Conservation (phyloP, 2,113 vertebrate genomes). For the Cranoglanis bouderius region DNA sequence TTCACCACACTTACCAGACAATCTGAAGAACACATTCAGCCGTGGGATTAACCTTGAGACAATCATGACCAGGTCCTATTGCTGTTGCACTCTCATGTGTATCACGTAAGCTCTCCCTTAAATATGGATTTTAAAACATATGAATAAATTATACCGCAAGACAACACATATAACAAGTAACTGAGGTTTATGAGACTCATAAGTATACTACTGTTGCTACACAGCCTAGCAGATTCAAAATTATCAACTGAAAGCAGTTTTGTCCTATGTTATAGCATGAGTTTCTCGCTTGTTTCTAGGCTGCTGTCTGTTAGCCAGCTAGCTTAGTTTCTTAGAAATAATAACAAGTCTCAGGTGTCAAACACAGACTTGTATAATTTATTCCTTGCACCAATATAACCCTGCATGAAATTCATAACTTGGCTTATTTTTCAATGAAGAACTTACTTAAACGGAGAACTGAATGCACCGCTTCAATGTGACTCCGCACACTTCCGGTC, state of each 20-base stretch:
- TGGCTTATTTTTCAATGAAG: neutral
- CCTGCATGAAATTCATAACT: neutral
- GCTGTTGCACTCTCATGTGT: constrained; percentile 29
- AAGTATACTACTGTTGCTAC: neutral
- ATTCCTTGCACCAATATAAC: neutral
- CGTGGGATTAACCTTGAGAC: constrained; percentile 60
- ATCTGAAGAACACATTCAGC: constrained; percentile 61
- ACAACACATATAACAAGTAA: neutral
- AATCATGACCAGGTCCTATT: constrained; percentile 62
- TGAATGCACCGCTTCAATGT: constrained; percentile 6
- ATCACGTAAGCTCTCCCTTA: constrained; percentile 35
- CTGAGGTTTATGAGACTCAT: too few relatives aligned
- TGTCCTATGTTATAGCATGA: neutral
- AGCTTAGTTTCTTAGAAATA: neutral
- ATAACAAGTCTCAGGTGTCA: neutral
- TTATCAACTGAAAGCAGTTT: neutral
- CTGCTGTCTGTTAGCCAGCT: neutral
- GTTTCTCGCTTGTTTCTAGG: neutral
- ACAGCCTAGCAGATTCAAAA: neutral
- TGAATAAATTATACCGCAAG: neutral
- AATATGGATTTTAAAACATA: neutral
- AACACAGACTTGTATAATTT: neutral
- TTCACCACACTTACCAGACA: constrained; percentile 61
- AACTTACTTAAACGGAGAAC: constrained; percentile 8
- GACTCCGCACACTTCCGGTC: constrained; percentile 9